A percentile compares a stretch with the other conserved stretches of the same genome.
Conservation (phyloP, 2,888 invertebrate genomes). For the Terebella lapidaria region DNA sequence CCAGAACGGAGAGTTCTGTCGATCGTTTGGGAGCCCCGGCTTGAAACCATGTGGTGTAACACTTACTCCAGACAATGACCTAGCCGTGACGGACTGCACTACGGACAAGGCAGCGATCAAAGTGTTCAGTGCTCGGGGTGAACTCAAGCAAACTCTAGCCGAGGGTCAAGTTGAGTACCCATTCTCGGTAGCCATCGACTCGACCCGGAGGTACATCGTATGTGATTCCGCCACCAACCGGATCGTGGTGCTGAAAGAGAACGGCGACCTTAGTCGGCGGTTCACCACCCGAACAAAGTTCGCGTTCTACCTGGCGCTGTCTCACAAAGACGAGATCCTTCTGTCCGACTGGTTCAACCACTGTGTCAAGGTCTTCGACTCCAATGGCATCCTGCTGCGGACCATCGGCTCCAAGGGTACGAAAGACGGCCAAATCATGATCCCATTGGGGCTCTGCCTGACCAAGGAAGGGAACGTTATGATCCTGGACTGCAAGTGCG, state of each 20-base stretch:
- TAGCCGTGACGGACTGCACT: slow-evolving; percentile 18
- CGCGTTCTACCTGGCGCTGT: slow-evolving; percentile 14
- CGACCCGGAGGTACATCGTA: slow-evolving; percentile 7
- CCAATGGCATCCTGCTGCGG: slow-evolving; percentile 5
- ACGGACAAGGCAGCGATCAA: slow-evolving; percentile 6
- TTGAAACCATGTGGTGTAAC: slow-evolving; percentile 17
- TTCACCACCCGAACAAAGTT: slow-evolving; percentile 17
- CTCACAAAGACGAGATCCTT: slow-evolving; percentile 10
- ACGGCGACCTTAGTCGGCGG: slow-evolving; percentile 2
- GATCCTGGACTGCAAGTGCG: slow-evolving; percentile 15
- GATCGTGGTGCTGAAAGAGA: slow-evolving; percentile 2
- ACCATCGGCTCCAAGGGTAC: slow-evolving; percentile 9
- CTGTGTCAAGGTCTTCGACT: slow-evolving; percentile 12
- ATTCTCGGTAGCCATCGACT: slow-evolving; percentile 14
- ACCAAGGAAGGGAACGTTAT: slow-evolving; percentile 5
- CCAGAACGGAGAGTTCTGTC: slow-evolving; percentile 6
- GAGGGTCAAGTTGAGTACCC: slow-evolving; percentile 13
- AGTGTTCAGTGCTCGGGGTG: slow-evolving; percentile 11
- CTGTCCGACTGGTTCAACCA: slow-evolving; percentile 18
- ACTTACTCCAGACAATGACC: slow-evolving; percentile 7
- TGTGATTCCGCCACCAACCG: slow-evolving; percentile 12
- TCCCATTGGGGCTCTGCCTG: slow-evolving; percentile 13
- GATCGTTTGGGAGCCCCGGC: slow-evolving; percentile 2
- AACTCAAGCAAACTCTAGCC: not conserved
- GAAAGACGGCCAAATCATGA: slow-evolving; percentile 12